Evolutionary conservation across 2,113 vertebrate genomes (phyloP), one percentile per base, ranked within the genome.

Genomic region (Leiothrix lutea): DNA sequence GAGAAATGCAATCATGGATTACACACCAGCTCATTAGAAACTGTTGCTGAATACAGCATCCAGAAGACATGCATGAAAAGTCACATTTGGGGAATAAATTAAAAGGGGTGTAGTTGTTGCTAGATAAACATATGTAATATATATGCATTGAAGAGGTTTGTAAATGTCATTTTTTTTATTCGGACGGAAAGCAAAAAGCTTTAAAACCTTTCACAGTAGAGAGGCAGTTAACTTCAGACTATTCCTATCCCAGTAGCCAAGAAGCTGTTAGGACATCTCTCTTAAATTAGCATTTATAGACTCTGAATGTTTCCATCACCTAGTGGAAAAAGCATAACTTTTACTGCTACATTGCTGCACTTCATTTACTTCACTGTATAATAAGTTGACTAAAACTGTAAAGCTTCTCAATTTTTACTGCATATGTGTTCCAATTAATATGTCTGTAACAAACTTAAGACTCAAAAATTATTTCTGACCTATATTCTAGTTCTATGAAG

Each of bases 121-220:
- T 98, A 97, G 96, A 95, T 92, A 98, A 96, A 97, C 92, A 79
- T 97, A 95, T 97, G 97, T 98, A 98, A 98, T 97, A 97, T 87
- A 88, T 97, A 96, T 80, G 92, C 97, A 91, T 97, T 79, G 81
- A 98, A 91, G 70, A 95, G 80, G 92, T 98, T 97, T 98, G 97
- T 98, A 98, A 97, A 96, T 97, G 97, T 96, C 96, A 96, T 95
- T 98, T 98, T 98, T 97, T 98, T 95, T 97, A 97, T 98, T 97
- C 94, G 2, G 95, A 96, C 11, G 1, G 95, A 97, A 94, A 97
- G 96, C 96, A 96, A 96, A 97, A 95, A 97, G 96, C 97, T 98
- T 98, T 98, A 97, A 98, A 97, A 96, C 95, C 95, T 98, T 97
- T 96, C 97, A 95, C 61, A 86, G 88, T 90, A 96, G 91, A 84